Evolutionary conservation across 2,888 invertebrate genomes (phyloP).

Genomic region (Synergus japonicus): DNA sequence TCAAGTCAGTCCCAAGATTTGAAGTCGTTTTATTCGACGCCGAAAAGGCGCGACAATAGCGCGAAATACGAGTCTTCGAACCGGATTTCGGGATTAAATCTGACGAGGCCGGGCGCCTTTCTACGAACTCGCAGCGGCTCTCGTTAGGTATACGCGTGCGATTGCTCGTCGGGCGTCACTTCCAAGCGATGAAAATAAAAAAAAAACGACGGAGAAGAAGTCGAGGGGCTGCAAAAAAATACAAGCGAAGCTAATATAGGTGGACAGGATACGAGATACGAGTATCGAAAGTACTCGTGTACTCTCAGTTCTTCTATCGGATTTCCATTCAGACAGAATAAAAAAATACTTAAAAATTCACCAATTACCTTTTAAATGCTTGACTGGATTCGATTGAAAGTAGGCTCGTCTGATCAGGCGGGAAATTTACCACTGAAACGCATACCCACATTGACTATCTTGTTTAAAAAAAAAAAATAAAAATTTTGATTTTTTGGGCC

Average conservation of each 20-base stretch:
- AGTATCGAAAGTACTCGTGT: constrained; percentile 42
- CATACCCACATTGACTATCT: not conserved
- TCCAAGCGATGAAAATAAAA: constrained; percentile 48
- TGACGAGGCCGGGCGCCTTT: constrained; percentile 57
- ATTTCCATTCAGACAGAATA: not conserved
- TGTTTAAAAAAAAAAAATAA: not conserved
- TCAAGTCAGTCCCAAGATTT: not conserved
- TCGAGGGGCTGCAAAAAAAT: constrained; percentile 26
- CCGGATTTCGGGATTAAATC: constrained; percentile 73
- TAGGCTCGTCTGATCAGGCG: too few relatives aligned
- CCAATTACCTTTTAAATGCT: too few relatives aligned
- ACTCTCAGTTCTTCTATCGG: not conserved
- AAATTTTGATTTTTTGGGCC: constrained; percentile 6
- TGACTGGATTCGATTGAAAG: too few relatives aligned
- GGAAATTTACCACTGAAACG: constrained; percentile 7
- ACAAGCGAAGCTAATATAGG: constrained; percentile 24
- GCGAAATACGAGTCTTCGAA: constrained; percentile 62
- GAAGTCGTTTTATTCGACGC: constrained; percentile 54
- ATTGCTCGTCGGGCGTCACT: constrained; percentile 56
- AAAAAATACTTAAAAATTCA: too few relatives aligned
- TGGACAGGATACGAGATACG: constrained; percentile 43
- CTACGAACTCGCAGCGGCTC: constrained; percentile 50
- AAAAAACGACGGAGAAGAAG: constrained; percentile 39
- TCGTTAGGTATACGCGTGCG: constrained; percentile 42
- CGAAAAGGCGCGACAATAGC: constrained; percentile 62